phyloP scores from a whole-genome alignment of 1,140 invertebrate genomes.

The Melanaphis sacchari region DNA sequence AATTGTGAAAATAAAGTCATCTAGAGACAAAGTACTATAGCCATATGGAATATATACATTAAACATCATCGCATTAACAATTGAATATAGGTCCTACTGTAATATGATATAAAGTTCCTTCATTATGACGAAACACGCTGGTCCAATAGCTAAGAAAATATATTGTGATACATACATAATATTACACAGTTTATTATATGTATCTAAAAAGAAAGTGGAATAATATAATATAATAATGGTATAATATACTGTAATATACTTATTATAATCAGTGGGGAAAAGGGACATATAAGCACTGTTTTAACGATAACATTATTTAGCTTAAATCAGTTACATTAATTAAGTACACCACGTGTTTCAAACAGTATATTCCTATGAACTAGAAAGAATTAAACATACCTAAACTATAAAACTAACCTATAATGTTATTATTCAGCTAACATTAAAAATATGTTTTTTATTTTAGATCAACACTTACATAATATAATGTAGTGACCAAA shows the following conservation, averaged over 20 bases:
- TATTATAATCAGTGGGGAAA: neutral
- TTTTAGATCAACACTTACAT: neutral
- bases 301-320: neutral
- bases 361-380: neutral
- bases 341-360: neutral
- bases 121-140: neutral
- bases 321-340: neutral
- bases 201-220: too few species aligned
- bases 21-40: too few species aligned
- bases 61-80: neutral
- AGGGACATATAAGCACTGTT: neutral
- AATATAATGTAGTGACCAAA: neutral
- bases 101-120: neutral
- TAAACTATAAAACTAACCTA: too few species aligned
- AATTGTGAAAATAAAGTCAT: neutral
- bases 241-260: too few species aligned
- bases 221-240: too few species aligned
- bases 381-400: neutral
- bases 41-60: neutral
- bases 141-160: neutral
- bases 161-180: neutral
- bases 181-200: too few species aligned
- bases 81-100: neutral
- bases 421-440: too few species aligned
- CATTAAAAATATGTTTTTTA: neutral